These are phyloP conservation scores for Mercenaria mercenaria DNA, from an alignment of 1,140 invertebrate species.

Conservation along the genomic window DNA sequence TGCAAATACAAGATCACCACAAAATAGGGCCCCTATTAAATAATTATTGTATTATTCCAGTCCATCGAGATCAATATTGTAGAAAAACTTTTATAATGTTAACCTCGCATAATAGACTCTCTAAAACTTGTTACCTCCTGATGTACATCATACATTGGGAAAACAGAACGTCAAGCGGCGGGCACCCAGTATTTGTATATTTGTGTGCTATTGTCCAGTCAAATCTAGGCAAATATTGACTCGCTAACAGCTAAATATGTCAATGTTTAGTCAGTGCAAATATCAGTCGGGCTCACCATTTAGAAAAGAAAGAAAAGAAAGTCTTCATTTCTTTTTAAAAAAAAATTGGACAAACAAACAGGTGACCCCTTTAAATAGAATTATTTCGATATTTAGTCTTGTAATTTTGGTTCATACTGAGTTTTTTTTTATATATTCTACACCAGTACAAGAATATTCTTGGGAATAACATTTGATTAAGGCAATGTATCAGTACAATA, in stretches of 20 bases:
- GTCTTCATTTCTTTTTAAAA: not conserved
- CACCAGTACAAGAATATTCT: too few relatives aligned
- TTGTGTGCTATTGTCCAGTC: conserved; percentile 29
- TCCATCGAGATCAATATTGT: conserved; percentile 20
- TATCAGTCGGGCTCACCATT: not conserved
- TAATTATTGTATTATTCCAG: conserved; percentile 35
- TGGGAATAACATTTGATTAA: too few relatives aligned
- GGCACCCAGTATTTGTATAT: conserved; percentile 34
- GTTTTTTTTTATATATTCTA: too few relatives aligned
- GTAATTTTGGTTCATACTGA: too few relatives aligned
- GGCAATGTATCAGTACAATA: too few relatives aligned
- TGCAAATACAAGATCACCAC: conserved; percentile 12
- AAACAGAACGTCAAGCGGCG: not conserved
- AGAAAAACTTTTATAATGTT: conserved; percentile 39
- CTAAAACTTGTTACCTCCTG: conserved; percentile 2
- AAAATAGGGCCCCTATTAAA: conserved; percentile 21
- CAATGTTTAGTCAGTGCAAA: conserved; percentile 56
- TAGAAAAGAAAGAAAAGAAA: not conserved
- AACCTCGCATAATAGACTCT: conserved; percentile 38
- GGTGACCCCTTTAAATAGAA: conserved; percentile 4
- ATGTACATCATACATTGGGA: not conserved
- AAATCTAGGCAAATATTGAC: conserved; percentile 41
- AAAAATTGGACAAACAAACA: conserved; percentile 5
- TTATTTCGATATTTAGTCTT: too few relatives aligned
- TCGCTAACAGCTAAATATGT: conserved; percentile 26